Evolutionary conservation across 2,113 vertebrate species (phyloP), one percentile per base, ranked within the genome.

Genomic region (Hippocampus comes): DNA sequence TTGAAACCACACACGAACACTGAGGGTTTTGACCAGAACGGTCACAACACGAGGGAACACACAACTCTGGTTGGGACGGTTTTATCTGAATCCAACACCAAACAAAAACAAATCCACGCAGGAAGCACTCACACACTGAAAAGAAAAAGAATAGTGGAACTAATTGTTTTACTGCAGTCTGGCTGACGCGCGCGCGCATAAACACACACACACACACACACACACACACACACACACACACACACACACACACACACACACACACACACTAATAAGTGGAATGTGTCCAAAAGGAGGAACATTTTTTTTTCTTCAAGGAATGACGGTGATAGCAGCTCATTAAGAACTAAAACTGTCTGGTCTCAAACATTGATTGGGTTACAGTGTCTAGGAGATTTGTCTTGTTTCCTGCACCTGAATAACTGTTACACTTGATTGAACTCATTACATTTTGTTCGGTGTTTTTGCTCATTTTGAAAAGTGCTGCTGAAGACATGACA

Each of bases 271-370:
- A 63, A 66, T 67, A 64, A 53, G 71, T 89, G 90, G 91, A 92
- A 88, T 78, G 76, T 73, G 82, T 90, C 88, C 86, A 93, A 46
- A 46, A 88, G 77, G 67, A 84, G 82, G 83, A 90, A 91, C n/a
- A n/a, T n/a, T n/a, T n/a, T n/a, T n/a, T 92, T 91, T 91, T 86
- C 85, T 82, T 74, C 78, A 83, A 83, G 88, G 87, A 90, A 92
- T 84, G 82, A 87, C 88, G 80, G 67, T 63, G 83, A 14, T 85
- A 86, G 89, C 86, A 91, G 87, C 90, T 91, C 88, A 91, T 92
- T 93, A 92, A 88, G 77, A 86, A 23, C 87, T 88, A 83, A 91
- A 90, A 86, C 77, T 76, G 85, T 82, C 87, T 86, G 81, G 81
- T 84, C 76, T 86, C 87, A 82, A 90, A 82, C 82, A 86, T 91